Conservation (phyloP, 1,140 invertebrate genomes). For the Anoplophora glabripennis region DNA sequence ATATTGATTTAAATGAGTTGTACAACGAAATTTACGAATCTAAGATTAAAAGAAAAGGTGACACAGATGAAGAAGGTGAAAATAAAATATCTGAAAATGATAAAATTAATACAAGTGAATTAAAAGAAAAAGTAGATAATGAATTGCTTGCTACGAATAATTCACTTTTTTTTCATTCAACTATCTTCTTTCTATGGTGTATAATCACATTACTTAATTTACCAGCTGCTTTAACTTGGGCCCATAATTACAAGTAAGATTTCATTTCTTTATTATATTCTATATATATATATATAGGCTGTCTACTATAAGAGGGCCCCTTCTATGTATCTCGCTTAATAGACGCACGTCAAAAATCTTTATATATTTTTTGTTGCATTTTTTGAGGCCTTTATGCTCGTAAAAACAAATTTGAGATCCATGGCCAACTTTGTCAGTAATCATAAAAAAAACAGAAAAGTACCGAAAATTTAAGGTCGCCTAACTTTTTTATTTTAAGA, state of each 20-base stretch:
- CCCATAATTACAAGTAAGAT: slow-evolving; percentile 59
- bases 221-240: slow-evolving; percentile 59
- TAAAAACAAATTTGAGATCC: no score
- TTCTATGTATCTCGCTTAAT: no score
- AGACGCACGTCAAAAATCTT: no score
- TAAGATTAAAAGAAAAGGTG: background rate
- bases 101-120: background rate
- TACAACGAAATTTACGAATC: background rate
- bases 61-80: background rate
- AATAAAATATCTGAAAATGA: background rate
- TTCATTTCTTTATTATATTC: no score
- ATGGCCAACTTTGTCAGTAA: no score
- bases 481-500: no score
- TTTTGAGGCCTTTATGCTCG: no score
- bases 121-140: background rate
- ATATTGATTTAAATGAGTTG: background rate
- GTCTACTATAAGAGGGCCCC: no score
- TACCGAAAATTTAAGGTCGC: no score
- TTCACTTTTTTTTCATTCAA: slow-evolving; percentile 59
- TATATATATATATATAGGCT: no score
- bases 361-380: no score
- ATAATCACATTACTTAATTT: slow-evolving; percentile 55
- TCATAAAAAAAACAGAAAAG: no score
- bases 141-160: slow-evolving; percentile 34
- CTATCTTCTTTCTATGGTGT: slow-evolving; percentile 58